These are phyloP conservation scores for Drosophila kurseongensis DNA, from an alignment of 1,140 invertebrate genomes.

Conservation along the genomic window DNA sequence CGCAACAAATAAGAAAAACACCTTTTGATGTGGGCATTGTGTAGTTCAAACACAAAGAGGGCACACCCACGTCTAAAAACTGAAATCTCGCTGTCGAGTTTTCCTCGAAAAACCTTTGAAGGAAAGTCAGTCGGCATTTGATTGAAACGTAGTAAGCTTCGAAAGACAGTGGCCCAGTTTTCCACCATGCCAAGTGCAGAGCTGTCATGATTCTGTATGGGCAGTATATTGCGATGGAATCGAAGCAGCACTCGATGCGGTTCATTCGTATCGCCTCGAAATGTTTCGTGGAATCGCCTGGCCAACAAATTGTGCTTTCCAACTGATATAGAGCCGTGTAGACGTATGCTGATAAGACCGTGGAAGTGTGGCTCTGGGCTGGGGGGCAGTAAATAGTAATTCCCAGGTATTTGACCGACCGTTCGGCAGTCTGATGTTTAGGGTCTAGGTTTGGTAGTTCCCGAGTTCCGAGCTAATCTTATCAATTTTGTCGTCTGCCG, in stretches of 20 bases:
- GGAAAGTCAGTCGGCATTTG: constrained; percentile 29
- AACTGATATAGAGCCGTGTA: constrained; percentile 24
- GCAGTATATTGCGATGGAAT: constrained; percentile 21
- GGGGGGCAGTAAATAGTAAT: constrained; percentile 47
- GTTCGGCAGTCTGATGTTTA: constrained; percentile 24
- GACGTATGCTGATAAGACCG: constrained; percentile 36
- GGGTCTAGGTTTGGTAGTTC: constrained; percentile 35
- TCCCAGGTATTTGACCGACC: constrained; percentile 56
- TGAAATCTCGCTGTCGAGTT: constrained; percentile 7
- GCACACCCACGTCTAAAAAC: constrained; percentile 20
- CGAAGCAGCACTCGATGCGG: not conserved
- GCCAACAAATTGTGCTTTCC: constrained; percentile 39
- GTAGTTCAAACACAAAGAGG: constrained; percentile 13
- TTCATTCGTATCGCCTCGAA: constrained; percentile 16
- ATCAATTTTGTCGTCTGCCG: constrained; percentile 60
- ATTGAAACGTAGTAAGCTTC: constrained; percentile 22
- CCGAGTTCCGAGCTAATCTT: constrained; percentile 44
- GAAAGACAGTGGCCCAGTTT: constrained; percentile 23
- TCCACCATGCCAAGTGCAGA: constrained; percentile 20
- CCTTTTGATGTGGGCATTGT: constrained; percentile 59
- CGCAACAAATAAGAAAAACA: constrained; percentile 65
- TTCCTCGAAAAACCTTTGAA: constrained; percentile 31
- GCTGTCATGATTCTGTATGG: constrained; percentile 7
- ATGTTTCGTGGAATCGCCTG: constrained; percentile 49
- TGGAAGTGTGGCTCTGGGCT: constrained; percentile 9